A percentile compares a stretch with the other conserved stretches of the same genome.
Conservation (phyloP, 2,797 vertebrate species). For the Allochrocebus solatus region DNA sequence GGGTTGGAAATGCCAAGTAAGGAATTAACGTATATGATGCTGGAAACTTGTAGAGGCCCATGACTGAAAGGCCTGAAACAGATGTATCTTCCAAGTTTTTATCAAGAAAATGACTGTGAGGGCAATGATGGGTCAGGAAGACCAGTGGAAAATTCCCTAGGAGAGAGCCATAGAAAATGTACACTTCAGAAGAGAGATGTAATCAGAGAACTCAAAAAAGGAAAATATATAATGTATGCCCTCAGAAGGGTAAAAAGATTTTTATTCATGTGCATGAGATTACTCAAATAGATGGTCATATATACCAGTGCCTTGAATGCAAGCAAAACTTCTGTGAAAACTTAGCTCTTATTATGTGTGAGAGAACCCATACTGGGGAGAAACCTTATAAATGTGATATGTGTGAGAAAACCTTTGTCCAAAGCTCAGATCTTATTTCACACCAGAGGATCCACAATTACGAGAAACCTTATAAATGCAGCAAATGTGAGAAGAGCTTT, state of each 20-base stretch:
- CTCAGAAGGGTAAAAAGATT: slow-evolving; percentile 70
- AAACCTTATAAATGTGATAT: slow-evolving; percentile 71
- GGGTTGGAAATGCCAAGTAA: slow-evolving; percentile 57
- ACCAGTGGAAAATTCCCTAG: slow-evolving; percentile 65
- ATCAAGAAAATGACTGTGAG: slow-evolving; percentile 27
- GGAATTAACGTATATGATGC: slow-evolving; percentile 27
- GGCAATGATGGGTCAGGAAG: slow-evolving; percentile 40
- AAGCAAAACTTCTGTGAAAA: slow-evolving; percentile 65
- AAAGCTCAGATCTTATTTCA: slow-evolving; percentile 68
- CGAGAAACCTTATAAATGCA: slow-evolving; percentile 75
- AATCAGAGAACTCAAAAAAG: slow-evolving; percentile 73
- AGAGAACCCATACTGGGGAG: slow-evolving; percentile 61
- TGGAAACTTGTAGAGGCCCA: slow-evolving; percentile 40
- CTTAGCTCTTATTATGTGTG: slow-evolving; percentile 75
- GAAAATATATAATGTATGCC: slow-evolving; percentile 53
- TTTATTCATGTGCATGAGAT: slow-evolving; percentile 69
- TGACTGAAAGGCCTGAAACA: slow-evolving; percentile 44
- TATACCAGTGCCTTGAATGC: slow-evolving; percentile 71
- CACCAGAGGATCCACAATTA: slow-evolving; percentile 75
- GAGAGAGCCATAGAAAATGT: slow-evolving; percentile 72
- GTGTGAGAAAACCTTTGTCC: slow-evolving; percentile 76
- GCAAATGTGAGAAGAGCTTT: slow-evolving; percentile 77
- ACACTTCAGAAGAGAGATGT: slow-evolving; percentile 56
- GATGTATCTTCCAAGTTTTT: background rate
- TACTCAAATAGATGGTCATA: slow-evolving; percentile 63